Base-by-base conservation (phyloP, 2,888 invertebrate species). In the Erebia palarica region DNA sequence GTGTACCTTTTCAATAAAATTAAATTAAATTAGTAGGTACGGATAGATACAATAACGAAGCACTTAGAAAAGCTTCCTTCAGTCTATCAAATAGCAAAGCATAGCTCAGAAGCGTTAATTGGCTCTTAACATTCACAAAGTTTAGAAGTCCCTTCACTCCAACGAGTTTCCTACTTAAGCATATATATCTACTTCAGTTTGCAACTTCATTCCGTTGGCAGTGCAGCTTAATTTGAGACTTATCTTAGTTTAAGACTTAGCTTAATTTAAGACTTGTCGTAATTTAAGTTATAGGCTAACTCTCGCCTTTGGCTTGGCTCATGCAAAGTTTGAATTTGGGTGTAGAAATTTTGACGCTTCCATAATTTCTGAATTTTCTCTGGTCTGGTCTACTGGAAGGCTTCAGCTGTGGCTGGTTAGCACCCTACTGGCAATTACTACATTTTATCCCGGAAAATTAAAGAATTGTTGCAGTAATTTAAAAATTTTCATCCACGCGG, bases 71-170 rank as follows among this genome's bases (percentile, higher is more conserved):
- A 49, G 36, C 49, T 64, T 14, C 7, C 49, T 8, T 5, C 11
- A 49, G 16, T 49, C 21, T 64, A 14, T 8, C 63, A 18, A 18
- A 49, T 36, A 18, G 42, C 49, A 21, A 11, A 9, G 18, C 51
- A 53, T 1, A 53, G 9, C 16, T 53, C 16, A 53, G 21, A 53
- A 55, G 74, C 63, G 68, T 69, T 70, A 73, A 73, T 73, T 73
- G 70, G 68, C 70, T 71, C 57, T 73, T 67, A 73, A 70, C 72
- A 75, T 73, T 73, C 75, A 69, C 57, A 64, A 73, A 75, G 72
- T 75, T 73, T 53, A 59, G 27, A 69, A 71, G 59, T 65, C 70
- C 49, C 59, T 68, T 53, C 58, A 27, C 58, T 65, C 27, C 51
- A 36, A 8, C 11, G 72, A 74, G 70, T 74, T 74, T 71, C 66